Base-by-base conservation (phyloP, 92 coral and sea anemone genomes). In the Anthopleura xanthogrammica region DNA sequence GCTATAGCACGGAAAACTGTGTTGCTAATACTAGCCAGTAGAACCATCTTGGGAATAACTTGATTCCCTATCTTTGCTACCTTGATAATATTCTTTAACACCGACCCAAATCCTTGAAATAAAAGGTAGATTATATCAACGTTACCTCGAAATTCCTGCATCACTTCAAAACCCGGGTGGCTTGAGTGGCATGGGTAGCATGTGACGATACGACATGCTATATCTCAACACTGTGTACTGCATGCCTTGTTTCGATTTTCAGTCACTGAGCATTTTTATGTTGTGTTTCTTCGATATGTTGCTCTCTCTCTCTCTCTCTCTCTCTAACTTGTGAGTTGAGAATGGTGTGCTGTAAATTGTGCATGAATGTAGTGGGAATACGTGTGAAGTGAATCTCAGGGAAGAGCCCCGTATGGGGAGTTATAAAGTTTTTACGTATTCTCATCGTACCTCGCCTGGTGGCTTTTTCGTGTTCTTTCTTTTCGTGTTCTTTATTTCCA, bases 101-200 rank as follows among this genome's bases (percentile, higher is more conserved):
- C 75, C 2, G 75, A 60, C 12, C 83, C 83, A 65, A 80, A 80
- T 22, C 83, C 83, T 80, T 2, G 4, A 23, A 64, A 80, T 20
- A 23, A 20, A 20, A 62, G 70, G 43, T 22, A 20, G 3, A 1
- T 14, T 41, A 16, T 20, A 46, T 13, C 24, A 8, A 11, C 7
- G 43, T 39, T 12, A 23, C 13, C n/a, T 3, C 4, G 13, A 41
- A 24, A 72, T 36, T 4, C 14, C 16, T 72, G 76, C 13, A 17
- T 36, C 29, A 72, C 16, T 14, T n/a, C n/a, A 29, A 72, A 72
- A 41, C 36, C 36, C 1, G 36, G 36, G 50, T 46, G 50, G 50
- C 50, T 5, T 46, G 50, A 9, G 50, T 46, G 7, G 50, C 7
- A 46, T 46, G 50, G 50, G 50, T 46, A 9, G 50, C 50, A 5